phyloP scores from a whole-genome alignment of 2,113 vertebrate species.

The Hystrix brachyura region DNA sequence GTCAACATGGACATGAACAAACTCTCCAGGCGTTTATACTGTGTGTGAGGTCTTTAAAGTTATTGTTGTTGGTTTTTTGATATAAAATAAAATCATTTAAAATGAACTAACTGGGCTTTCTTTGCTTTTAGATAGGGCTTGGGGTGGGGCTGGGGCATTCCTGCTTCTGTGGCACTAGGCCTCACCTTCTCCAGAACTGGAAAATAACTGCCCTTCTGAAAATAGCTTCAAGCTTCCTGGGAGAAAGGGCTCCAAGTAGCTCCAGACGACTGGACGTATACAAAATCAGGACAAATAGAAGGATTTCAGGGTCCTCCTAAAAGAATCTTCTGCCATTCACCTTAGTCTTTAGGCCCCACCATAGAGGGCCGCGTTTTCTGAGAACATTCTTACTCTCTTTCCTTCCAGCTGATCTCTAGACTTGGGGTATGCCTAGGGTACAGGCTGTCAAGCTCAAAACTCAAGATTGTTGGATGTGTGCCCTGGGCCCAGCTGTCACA shows the following conservation, averaged over 20 bases:
- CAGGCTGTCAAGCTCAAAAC: background rate
- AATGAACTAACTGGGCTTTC: slow-evolving; percentile 21
- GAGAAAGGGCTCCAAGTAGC: background rate
- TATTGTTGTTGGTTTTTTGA: slow-evolving; percentile 84
- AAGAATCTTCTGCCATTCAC: background rate
- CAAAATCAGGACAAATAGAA: background rate
- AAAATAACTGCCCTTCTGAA: background rate
- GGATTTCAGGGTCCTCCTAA: background rate
- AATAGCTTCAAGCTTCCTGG: background rate
- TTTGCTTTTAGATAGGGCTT: slow-evolving; percentile 37
- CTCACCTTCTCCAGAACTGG: background rate
- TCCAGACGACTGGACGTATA: background rate
- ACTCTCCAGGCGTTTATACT: slow-evolving; percentile 85
- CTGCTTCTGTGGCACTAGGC: background rate
- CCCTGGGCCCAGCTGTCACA: background rate
- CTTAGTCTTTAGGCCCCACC: fast-evolving
- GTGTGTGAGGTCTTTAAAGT: slow-evolving; percentile 72
- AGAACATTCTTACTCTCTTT: background rate
- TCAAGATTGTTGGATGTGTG: fast-evolving
- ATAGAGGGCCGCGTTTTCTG: background rate
- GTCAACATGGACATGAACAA: slow-evolving; percentile 87
- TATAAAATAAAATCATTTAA: slow-evolving; percentile 86
- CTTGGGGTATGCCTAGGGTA: background rate
- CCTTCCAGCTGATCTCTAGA: too few species aligned
- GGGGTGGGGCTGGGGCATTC: background rate